Percentiles rank a stretch among this genome's conserved stretches.
Conservation (phyloP, 2,113 vertebrate species). For the Myxocyprinus asiaticus region DNA sequence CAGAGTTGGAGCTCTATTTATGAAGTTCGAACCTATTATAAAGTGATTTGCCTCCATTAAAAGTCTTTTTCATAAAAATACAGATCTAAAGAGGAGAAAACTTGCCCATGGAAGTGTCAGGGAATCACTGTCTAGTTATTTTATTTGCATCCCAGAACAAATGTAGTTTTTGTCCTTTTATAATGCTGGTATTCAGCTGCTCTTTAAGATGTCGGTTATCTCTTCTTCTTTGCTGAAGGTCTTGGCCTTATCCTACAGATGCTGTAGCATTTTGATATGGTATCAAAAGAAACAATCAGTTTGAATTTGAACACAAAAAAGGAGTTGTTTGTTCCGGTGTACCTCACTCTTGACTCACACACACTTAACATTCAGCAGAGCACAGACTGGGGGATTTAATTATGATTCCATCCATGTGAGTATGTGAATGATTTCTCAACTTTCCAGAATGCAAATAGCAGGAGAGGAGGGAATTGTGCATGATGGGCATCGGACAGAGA, state of each 20-base stretch:
- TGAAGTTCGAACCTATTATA: neutral
- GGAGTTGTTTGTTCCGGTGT: no score
- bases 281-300: neutral
- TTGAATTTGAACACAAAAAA: neutral
- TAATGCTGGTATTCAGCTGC: neutral
- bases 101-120: neutral
- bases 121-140: neutral
- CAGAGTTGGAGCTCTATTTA: neutral
- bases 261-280: neutral
- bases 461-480: slow-evolving; percentile 22
- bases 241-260: neutral
- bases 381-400: slow-evolving; percentile 33
- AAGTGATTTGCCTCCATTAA: neutral
- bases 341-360: neutral
- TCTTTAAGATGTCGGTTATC: neutral
- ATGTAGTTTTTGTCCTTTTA: neutral
- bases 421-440: slow-evolving; percentile 47
- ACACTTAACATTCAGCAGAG: slow-evolving; percentile 32
- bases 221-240: neutral
- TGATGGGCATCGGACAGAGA: slow-evolving; percentile 18
- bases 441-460: slow-evolving; percentile 43
- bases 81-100: neutral
- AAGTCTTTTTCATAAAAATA: neutral
- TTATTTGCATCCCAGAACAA: neutral
- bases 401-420: slow-evolving; percentile 32